A percentile compares a stretch with the other conserved stretches of the same genome.
Evolutionary conservation across 2,113 vertebrate genomes (phyloP).

Genomic region (Malurus elegans): DNA sequence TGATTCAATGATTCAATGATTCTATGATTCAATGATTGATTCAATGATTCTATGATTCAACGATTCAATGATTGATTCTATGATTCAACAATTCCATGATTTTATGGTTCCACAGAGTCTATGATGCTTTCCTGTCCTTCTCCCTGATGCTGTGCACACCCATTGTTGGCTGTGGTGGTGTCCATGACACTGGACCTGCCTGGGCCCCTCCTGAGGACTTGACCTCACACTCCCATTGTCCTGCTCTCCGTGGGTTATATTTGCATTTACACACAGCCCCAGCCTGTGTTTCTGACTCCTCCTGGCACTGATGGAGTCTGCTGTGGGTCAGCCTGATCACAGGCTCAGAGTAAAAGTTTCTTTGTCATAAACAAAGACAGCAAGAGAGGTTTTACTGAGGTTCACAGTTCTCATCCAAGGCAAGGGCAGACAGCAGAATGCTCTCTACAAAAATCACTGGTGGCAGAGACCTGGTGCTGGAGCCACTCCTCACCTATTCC

Average conservation of each 20-base stretch:
- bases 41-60: neutral
- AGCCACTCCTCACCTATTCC: neutral
- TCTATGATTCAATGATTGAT: neutral
- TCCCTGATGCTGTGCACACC: neutral
- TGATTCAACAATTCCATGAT: neutral
- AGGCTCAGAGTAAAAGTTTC: neutral
- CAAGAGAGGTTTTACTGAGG: neutral
- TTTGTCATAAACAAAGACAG: no score
- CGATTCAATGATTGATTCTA: no score
- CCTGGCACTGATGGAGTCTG: neutral
- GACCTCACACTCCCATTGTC: accelerated
- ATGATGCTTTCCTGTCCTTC: neutral
- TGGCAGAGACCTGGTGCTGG: neutral
- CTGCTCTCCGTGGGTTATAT: neutral
- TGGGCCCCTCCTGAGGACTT: neutral
- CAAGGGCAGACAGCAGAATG: neutral
- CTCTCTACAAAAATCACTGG: neutral
- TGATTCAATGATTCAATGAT: neutral
- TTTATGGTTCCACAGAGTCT: neutral
- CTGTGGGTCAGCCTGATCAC: neutral
- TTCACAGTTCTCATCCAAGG: neutral
- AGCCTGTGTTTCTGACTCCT: neutral
- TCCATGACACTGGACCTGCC: neutral
- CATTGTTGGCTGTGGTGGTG: neutral
- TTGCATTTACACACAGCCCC: neutral